Evolutionary conservation across 1,140 invertebrate genomes (phyloP).

Genomic region (Aphis gossypii): DNA sequence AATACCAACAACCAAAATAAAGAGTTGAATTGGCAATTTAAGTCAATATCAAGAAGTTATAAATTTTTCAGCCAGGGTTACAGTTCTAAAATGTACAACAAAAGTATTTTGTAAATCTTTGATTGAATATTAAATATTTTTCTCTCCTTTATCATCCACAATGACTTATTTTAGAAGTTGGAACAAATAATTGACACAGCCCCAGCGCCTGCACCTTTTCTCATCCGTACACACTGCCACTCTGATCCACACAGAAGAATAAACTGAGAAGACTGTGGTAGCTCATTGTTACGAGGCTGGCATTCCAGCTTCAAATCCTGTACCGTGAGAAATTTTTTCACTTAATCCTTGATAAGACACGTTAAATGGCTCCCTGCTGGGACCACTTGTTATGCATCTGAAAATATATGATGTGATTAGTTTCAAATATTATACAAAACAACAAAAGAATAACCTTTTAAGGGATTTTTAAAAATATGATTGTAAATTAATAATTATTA

Average conservation of each 20-base stretch:
- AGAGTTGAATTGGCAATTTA: background rate
- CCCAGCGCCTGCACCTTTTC: too few relatives aligned
- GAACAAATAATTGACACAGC: background rate
- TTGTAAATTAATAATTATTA: constrained; percentile 1
- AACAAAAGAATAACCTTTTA: too few relatives aligned
- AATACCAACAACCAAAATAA: background rate
- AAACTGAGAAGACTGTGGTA: too few relatives aligned
- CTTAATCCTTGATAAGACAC: too few relatives aligned
- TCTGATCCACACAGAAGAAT: too few relatives aligned
- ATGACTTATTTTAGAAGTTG: background rate
- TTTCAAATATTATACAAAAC: too few relatives aligned
- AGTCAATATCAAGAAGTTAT: background rate
- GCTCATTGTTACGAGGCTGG: too few relatives aligned
- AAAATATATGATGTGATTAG: background rate
- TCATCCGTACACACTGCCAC: too few relatives aligned
- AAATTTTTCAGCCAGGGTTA: background rate
- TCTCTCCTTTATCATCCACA: background rate
- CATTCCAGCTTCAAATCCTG: too few relatives aligned
- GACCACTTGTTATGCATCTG: background rate
- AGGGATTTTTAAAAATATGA: background rate
- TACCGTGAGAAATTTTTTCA: too few relatives aligned
- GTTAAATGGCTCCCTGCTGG: too few relatives aligned
- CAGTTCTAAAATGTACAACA: background rate
- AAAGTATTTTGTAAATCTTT: background rate
- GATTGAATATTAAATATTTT: background rate